phyloP scores from a whole-genome alignment of 2,797 vertebrate species.

The Sebastes vulpes region DNA sequence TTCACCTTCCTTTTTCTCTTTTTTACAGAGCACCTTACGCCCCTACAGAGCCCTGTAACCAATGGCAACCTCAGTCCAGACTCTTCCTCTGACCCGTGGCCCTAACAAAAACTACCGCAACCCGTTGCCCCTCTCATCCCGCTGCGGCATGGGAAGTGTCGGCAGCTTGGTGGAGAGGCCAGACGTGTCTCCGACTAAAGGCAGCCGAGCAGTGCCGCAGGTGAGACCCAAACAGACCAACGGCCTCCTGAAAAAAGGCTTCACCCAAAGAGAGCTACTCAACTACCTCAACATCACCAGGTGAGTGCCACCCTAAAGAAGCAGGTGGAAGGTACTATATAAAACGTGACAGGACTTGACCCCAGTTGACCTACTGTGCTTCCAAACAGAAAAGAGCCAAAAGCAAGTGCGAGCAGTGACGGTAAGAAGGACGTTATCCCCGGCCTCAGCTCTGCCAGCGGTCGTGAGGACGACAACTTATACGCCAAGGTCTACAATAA shows the following conservation, averaged over 20 bases:
- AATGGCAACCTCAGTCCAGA: slow-evolving; percentile 95
- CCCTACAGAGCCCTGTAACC: slow-evolving; percentile 85
- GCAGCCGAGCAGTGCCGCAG: slow-evolving; percentile 86
- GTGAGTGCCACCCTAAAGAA: slow-evolving; percentile 39
- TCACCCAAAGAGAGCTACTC: slow-evolving; percentile 94
- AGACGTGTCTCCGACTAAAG: slow-evolving; percentile 88
- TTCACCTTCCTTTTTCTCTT: slow-evolving; percentile 36
- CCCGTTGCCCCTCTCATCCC: slow-evolving; percentile 77
- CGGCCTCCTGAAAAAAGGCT: slow-evolving; percentile 91
- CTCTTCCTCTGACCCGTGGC: slow-evolving; percentile 90
- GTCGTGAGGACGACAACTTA: slow-evolving; percentile 84
- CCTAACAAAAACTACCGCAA: slow-evolving; percentile 83
- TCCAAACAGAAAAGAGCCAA: slow-evolving; percentile 87
- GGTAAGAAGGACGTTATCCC: slow-evolving; percentile 82
- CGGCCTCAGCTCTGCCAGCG: slow-evolving; percentile 78
- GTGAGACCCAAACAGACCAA: slow-evolving; percentile 90
- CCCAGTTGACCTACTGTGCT: slow-evolving; percentile 27
- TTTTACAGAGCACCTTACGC: slow-evolving; percentile 82
- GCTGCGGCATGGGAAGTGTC: slow-evolving; percentile 95
- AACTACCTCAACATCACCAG: slow-evolving; percentile 95
- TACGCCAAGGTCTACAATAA: slow-evolving; percentile 91
- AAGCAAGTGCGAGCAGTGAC: slow-evolving; percentile 51
- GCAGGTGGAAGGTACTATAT: not conserved
- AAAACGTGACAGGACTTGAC: slow-evolving; percentile 12
- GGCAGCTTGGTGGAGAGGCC: slow-evolving; percentile 96